These are phyloP conservation scores for Thelaira solivaga DNA, from an alignment of 2,888 invertebrate genomes.

Conservation along the genomic window DNA sequence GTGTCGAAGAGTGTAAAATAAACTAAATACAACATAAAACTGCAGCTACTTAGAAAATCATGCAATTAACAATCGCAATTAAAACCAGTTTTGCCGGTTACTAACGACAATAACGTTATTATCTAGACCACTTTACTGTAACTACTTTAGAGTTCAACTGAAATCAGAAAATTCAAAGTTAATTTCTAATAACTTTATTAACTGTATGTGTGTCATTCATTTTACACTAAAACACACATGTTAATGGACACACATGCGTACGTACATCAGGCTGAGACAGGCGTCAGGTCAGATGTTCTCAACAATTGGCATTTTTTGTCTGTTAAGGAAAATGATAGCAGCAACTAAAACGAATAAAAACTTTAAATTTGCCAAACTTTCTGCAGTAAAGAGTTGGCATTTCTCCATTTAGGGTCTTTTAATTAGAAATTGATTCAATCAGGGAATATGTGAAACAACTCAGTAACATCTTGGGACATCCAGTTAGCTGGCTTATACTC, in stretches of 20 bases:
- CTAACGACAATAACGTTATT: constrained; percentile 24
- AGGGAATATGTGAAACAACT: too few relatives aligned
- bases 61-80: constrained; percentile 45
- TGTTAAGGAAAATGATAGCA: too few relatives aligned
- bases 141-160: constrained; percentile 30
- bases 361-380: too few relatives aligned
- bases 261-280: neutral
- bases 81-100: constrained; percentile 16
- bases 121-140: constrained; percentile 25
- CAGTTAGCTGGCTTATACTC: too few relatives aligned
- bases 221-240: neutral
- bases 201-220: constrained; percentile 13
- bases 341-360: too few relatives aligned
- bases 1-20: too few relatives aligned
- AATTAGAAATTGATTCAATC: too few relatives aligned
- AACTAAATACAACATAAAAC: neutral
- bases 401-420: too few relatives aligned
- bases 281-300: neutral
- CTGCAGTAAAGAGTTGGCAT: too few relatives aligned
- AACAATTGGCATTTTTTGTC: neutral
- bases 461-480: too few relatives aligned
- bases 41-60: constrained; percentile 14
- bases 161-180: constrained; percentile 40
- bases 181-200: constrained; percentile 59
- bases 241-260: neutral